Evolutionary conservation across 2,888 invertebrate species (phyloP).

Genomic region (Volucella zonaria): DNA sequence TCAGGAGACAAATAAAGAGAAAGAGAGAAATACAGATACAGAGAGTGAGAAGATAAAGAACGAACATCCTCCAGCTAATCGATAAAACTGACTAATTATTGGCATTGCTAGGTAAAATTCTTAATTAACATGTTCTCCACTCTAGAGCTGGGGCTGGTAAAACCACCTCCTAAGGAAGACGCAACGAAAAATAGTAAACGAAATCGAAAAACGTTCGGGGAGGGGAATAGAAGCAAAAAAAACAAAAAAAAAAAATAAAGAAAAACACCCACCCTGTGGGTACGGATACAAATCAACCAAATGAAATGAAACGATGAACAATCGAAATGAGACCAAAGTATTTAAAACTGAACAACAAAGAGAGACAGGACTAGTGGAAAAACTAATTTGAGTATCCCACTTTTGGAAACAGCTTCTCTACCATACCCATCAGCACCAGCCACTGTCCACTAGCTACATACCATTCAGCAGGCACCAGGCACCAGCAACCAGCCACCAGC

Average conservation of each 20-base stretch:
- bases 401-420: constrained; percentile 2
- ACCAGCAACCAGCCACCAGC: background rate
- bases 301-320: constrained; percentile 58
- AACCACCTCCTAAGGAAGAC: constrained; percentile 48
- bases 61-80: constrained; percentile 75
- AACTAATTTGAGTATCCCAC: constrained; percentile 68
- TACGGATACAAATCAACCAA: constrained; percentile 55
- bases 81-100: constrained; percentile 78
- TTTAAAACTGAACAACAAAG: constrained; percentile 29
- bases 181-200: constrained; percentile 8
- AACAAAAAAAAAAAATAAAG: constrained; percentile 28
- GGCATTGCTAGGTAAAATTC: constrained; percentile 76
- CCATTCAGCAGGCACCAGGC: background rate
- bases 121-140: constrained; percentile 77
- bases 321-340: constrained; percentile 60
- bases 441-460: no score
- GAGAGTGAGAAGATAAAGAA: constrained; percentile 57
- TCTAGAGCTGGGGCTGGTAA: constrained; percentile 71
- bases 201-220: constrained; percentile 21
- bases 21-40: constrained; percentile 26
- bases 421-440: no score
- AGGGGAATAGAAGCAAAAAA: constrained; percentile 6
- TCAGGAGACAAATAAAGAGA: constrained; percentile 29
- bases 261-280: constrained; percentile 22
- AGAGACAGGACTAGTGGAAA: constrained; percentile 58